Evolutionary conservation across 2,888 invertebrate genomes (phyloP).

Genomic region (Zaprionus lineosus): DNA sequence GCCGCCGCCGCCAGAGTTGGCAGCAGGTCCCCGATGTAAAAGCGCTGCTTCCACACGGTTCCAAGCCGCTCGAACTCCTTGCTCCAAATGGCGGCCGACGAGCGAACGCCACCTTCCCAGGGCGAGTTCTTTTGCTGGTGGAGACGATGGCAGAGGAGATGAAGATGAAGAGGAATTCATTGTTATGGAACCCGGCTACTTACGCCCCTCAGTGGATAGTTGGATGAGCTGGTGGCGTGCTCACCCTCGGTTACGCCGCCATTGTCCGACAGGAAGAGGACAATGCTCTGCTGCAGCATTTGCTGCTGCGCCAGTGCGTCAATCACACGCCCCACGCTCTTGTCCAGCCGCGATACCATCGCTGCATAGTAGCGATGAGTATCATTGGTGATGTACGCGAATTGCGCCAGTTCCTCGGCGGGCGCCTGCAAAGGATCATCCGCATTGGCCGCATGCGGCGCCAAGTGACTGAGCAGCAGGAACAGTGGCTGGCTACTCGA

Average conservation of each 20-base stretch:
- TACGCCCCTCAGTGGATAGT: constrained; percentile 91
- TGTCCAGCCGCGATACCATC: constrained; percentile 92
- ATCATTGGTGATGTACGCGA: constrained; percentile 86
- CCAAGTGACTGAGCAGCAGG: constrained; percentile 90
- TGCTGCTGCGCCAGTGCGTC: constrained; percentile 86
- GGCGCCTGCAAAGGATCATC: constrained; percentile 89
- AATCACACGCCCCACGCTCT: constrained; percentile 91
- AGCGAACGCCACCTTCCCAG: constrained; percentile 93
- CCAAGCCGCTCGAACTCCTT: constrained; percentile 84
- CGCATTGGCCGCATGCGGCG: constrained; percentile 90
- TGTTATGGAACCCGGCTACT: no score
- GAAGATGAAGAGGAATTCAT: background rate
- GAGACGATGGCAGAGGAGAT: background rate
- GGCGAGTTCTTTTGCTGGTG: constrained; percentile 88
- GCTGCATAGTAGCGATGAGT: constrained; percentile 89
- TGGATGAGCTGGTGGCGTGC: constrained; percentile 89
- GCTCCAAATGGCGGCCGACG: constrained; percentile 90
- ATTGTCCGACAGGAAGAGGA: constrained; percentile 94
- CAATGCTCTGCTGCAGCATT: constrained; percentile 91
- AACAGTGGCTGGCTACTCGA: constrained; percentile 86
- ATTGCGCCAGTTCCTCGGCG: constrained; percentile 87
- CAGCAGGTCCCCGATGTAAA: constrained; percentile 92
- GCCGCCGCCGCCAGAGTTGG: constrained; percentile 86
- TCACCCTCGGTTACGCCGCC: constrained; percentile 90
- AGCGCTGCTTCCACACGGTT: constrained; percentile 86